Evolutionary conservation across 2,797 vertebrate species (phyloP).

Genomic region (Distichodus sexfasciatus): DNA sequence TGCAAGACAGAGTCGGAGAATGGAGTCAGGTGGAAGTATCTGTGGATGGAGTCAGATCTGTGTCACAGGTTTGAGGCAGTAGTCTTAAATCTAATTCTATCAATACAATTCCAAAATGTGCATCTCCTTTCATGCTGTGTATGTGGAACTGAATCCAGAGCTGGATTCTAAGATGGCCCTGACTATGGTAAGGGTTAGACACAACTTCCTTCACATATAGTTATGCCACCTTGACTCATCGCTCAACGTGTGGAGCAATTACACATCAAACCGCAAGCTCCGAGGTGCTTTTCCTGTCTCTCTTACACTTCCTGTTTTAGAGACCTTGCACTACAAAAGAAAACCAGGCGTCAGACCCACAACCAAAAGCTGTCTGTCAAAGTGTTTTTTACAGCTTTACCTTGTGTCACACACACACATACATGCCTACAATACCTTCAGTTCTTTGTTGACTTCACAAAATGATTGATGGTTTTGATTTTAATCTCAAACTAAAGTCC

Average conservation of each 20-base stretch:
- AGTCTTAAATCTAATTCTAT: too few species aligned
- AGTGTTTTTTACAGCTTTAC: background rate
- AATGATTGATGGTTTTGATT: background rate
- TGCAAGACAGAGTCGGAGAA: too few species aligned
- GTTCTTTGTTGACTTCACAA: background rate
- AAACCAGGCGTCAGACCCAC: conserved; percentile 8
- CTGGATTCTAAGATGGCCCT: background rate
- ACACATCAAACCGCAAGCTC: conserved; percentile 45
- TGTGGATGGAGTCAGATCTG: too few species aligned
- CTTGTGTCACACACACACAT: background rate
- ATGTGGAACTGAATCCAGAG: background rate
- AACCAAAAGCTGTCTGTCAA: conserved; percentile 4
- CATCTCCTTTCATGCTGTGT: too few species aligned
- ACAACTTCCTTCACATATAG: background rate
- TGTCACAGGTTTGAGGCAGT: too few species aligned
- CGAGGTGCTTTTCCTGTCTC: conserved; percentile 41
- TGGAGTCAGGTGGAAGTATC: too few species aligned
- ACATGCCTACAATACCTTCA: background rate
- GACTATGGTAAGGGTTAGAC: background rate
- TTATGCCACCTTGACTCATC: background rate
- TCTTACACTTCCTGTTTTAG: conserved; percentile 42
- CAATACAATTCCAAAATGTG: too few species aligned
- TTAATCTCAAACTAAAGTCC: background rate
- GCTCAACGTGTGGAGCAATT: conserved; percentile 4
- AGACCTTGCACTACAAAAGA: conserved; percentile 11